Conservation (phyloP, 2,797 vertebrate species). For the Onychomys arenicola region DNA sequence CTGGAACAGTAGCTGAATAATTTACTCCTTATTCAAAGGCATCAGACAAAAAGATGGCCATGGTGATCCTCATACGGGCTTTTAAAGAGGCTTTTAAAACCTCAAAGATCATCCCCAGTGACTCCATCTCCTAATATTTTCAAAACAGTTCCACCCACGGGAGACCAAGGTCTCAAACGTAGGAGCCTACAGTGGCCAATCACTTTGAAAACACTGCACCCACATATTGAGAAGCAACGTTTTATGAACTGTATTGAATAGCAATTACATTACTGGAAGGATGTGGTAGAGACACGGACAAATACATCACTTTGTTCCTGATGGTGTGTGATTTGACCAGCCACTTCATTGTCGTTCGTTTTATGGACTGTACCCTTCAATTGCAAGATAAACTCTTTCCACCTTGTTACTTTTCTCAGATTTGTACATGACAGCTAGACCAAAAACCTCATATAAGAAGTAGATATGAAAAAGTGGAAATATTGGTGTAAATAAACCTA, state of each 20-base stretch:
- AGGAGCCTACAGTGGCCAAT: background rate
- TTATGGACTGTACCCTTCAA: background rate
- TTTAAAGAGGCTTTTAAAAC: background rate
- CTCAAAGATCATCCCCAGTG: too few species aligned
- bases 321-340: background rate
- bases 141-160: background rate
- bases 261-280: background rate
- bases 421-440: background rate
- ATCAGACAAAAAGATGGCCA: background rate
- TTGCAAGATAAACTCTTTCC: background rate
- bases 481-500: background rate
- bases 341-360: background rate
- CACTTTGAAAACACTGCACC: background rate
- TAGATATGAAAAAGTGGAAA: background rate
- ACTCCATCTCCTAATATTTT: background rate
- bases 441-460: background rate
- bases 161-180: background rate
- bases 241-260: background rate
- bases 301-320: background rate
- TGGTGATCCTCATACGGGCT: background rate
- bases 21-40: background rate
- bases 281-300: background rate
- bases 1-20: background rate
- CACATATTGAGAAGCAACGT: background rate
- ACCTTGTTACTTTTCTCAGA: background rate